phyloP scores from a whole-genome alignment of 2,797 vertebrate species.

The Phalloptychus januarius region DNA sequence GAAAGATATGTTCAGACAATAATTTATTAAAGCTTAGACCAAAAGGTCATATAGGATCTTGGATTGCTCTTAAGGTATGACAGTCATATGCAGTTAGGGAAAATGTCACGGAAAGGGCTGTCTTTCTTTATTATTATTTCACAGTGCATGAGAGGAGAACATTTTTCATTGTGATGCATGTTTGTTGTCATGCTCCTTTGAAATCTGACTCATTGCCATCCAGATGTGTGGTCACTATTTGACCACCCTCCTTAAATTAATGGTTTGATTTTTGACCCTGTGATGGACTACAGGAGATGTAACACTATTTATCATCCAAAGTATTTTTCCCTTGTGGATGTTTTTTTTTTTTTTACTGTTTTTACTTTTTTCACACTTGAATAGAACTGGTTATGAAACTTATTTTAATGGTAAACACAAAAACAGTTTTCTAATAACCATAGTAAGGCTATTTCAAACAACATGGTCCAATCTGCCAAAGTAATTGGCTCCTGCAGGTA shows the following conservation, averaged over 20 bases:
- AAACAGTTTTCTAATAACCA: not conserved
- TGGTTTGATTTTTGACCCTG: not conserved
- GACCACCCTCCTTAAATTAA: not conserved
- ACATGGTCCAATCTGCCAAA: not conserved
- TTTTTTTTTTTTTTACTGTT: not conserved
- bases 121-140: constrained; percentile 23
- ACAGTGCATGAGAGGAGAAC: constrained; percentile 38
- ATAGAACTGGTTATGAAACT: not conserved
- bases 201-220: not conserved
- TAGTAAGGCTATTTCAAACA: not conserved
- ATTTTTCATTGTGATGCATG: constrained; percentile 11
- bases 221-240: not conserved
- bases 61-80: constrained; percentile 58
- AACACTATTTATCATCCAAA: too few species aligned
- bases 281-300: too few species aligned
- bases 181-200: constrained; percentile 21
- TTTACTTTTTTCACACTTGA: not conserved
- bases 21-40: constrained; percentile 49
- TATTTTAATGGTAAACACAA: not conserved
- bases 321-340: not conserved
- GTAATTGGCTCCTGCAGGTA: not conserved
- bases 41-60: constrained; percentile 61
- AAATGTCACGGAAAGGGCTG: constrained; percentile 63
- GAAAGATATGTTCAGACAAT: constrained; percentile 32
- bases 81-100: constrained; percentile 35